Evolutionary conservation across 2,113 vertebrate species (phyloP), one percentile per base, ranked within the genome.

Genomic region (Vireo altiloquus): DNA sequence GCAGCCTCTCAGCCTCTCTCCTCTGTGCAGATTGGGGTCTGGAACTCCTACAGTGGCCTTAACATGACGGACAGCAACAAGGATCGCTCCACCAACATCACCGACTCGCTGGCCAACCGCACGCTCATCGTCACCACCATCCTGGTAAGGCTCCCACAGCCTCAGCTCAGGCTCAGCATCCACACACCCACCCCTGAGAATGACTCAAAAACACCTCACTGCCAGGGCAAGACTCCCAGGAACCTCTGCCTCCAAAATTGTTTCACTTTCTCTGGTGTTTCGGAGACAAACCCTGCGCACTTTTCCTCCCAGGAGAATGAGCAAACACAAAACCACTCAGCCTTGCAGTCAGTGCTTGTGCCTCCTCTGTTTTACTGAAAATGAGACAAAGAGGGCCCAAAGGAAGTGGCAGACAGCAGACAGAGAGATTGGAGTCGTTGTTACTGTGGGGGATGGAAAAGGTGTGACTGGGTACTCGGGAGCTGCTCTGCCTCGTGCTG

Each of bases 41-140:
- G 99, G 99, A 99, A 99, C 93, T 99, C 99, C 90, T 98, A 99
- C 96, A 98, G 97, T 39, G 99, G 99, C 97, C 99, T 99, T 97
- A 99, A 99, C 96, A 98, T 99, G 98, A 99, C 99, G 0, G 99
- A 99, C 50, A 98, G 92, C 96, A 98, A 98, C 97, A 99, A 98
- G 96, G 99, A 99, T 92, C 98, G 95, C 20, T 97, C 98, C 28
- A 98, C 98, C 80, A 99, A 99, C 49, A 97, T 99, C 89, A 99
- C 99, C 0, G 99, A 99, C 91, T 99, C 99, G 3, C 96, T 99
- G 98, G 98, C 99, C 90, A 99, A 99, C 97, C 97, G 99, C 80
- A 99, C 99, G 0, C 99, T 99, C 60, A 98, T 99, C 3, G 99
- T 99, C 94, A 99, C 99, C 53, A 99, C 99, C 64, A 99, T 99